Evolutionary conservation across 2,113 vertebrate genomes (phyloP), one percentile per base, ranked within the genome.

Genomic region (Bambusicola thoracicus): DNA sequence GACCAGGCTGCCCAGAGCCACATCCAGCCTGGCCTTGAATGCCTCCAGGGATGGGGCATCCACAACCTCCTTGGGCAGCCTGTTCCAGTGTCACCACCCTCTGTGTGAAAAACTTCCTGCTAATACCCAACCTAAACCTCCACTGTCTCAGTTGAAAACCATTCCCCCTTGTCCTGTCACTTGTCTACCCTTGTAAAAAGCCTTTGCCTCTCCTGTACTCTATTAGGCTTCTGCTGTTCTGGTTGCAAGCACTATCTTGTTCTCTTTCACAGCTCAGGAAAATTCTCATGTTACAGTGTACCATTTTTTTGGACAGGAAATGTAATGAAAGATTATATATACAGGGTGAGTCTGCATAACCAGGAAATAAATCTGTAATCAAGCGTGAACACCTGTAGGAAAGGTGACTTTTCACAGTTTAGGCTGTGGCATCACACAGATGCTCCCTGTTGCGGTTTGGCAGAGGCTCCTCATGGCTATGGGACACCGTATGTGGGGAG

Each of bases 381-480:
- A 67, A 86, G 81, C 25, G 56, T 0, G 0, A 61, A 51, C 81
- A 76, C 81, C 68, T 81, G 36, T 56, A 62, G 48, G 32, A 92
- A 75, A 89, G 46, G 66, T 86, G 30, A 58, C 88, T 85, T 75
- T 75, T 61, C 46, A 29, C 34, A 7, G 15, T 51, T 90, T 61
- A 88, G 58, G 90, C 61, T 92, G 46, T 63, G 34, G 38, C 70
- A 65, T 14, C 38, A 15, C 46, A 20, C 53, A 81, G 66, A 78
- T 58, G 27, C 14, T 80, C n/a, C 30, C 10, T 0, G 0, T 0
- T 5, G 2, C 48, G 17, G 5, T 62, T 84, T 69, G 49, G 49
- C 32, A 51, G 21, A 36, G 76, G 25, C 30, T 66, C 8, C 44
- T 73, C 11, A 2, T 49, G 59, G n/a, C 27, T 70, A 11, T 43